Base-by-base conservation (phyloP, 2,113 vertebrate genomes). In the Muscicapa adusta region DNA sequence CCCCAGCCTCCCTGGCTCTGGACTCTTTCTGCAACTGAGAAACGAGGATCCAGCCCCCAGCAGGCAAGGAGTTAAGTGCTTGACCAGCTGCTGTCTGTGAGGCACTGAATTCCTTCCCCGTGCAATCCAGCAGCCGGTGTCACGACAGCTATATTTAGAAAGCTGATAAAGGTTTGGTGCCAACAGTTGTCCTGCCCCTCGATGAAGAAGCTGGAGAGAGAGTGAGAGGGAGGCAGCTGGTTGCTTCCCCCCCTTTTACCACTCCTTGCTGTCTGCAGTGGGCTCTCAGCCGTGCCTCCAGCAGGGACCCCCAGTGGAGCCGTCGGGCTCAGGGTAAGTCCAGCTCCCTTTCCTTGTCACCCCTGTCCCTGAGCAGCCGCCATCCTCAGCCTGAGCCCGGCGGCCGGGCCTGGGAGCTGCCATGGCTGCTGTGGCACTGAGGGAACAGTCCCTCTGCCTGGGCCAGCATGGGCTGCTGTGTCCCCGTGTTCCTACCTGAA, bases 131-230 rank as follows among this genome's bases (percentile, higher is more conserved):
- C 96, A 98, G 91, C 88, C 95, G 70, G 63, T 45, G 87, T 95
- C 84, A 97, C 95, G 92, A 95, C 92, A 93, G 54, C 97, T 98
- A 98, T 98, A 98, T 97, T 98, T 98, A 98, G 98, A 96, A 94
- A 76, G 96, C 76, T 93, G 97, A 96, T 98, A 97, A 96, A 97
- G 93, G 92, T 97, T 97, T 97, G 93, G 94, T 93, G 94, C 89
- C 57, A 89, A 84, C 98, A 98, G 96, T 97, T 98, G 98, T 95
- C 94, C 96, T 97, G 96, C 94, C 96, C 85, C 96, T 96, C 54
- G 82, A 87, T 94, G 95, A 82, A 95, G 95, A 73, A 96, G 54
- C 72, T 3, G 4, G 33, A 47, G 68, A 43, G 90, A 40, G 25
- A 63, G 87, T 5, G 33, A 89, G 87, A 82, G 60, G 23, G 51